phyloP scores from a whole-genome alignment of 2,113 vertebrate genomes.

The Hydropotes inermis region DNA sequence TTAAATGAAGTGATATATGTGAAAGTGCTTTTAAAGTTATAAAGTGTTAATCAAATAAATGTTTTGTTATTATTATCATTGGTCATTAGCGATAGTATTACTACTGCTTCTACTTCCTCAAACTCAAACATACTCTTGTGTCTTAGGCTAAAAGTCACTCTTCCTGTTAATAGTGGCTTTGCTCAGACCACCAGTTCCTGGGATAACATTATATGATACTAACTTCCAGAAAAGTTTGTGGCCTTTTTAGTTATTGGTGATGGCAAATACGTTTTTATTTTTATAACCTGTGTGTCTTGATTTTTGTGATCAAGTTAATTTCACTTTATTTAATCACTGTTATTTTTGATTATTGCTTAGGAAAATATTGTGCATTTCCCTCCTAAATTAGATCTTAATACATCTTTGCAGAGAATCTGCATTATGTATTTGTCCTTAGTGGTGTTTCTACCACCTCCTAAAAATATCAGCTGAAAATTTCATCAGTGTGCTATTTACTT shows the following conservation, averaged over 20 bases:
- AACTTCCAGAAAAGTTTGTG: background rate
- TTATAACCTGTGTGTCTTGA: background rate
- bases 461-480: constrained; percentile 21
- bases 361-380: constrained; percentile 15
- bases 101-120: background rate
- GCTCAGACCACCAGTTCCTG: background rate
- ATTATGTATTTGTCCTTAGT: constrained; percentile 33
- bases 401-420: background rate
- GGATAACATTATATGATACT: background rate
- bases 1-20: background rate
- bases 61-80: background rate
- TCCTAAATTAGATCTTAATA: background rate
- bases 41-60: background rate
- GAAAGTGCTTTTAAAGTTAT: constrained; percentile 3
- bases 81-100: background rate
- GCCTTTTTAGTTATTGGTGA: constrained; percentile 12
- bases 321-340: constrained; percentile 15
- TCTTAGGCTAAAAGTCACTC: background rate
- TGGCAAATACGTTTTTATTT: constrained; percentile 36
- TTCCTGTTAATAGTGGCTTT: background rate
- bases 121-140: background rate
- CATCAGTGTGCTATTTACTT: background rate
- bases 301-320: constrained; percentile 53
- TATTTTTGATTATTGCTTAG: constrained; percentile 34
- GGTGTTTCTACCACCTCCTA: background rate